phyloP scores from a whole-genome alignment of 2,113 vertebrate genomes.

The Oxyura jamaicensis region DNA sequence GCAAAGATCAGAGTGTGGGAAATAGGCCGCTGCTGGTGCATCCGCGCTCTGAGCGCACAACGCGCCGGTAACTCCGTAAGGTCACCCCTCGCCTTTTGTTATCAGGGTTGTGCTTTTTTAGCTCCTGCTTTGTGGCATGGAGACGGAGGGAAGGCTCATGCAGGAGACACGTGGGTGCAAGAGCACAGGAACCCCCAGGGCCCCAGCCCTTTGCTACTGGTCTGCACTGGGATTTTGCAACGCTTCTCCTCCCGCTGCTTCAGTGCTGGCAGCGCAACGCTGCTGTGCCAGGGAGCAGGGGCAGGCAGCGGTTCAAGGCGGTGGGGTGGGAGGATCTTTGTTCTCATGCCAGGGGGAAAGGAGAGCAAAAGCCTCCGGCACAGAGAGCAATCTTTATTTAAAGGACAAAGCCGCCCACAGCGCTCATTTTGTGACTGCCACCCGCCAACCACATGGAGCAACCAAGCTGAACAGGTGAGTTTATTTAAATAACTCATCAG shows the following conservation, averaged over 20 bases:
- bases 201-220: background rate
- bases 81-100: background rate
- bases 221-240: background rate
- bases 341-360: background rate
- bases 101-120: background rate
- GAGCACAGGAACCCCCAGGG: rapidly evolving
- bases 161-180: background rate
- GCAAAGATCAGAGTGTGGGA: rapidly evolving
- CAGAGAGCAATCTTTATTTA: background rate
- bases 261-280: rapidly evolving
- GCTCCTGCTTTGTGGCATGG: background rate
- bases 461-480: background rate
- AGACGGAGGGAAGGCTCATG: rapidly evolving
- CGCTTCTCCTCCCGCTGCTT: background rate
- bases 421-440: background rate
- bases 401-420: background rate
- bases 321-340: background rate
- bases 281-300: background rate
- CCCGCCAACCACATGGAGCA: rapidly evolving
- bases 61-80: rapidly evolving
- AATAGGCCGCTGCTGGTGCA: rapidly evolving
- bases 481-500: conserved; percentile 51
- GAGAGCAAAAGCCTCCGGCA: background rate
- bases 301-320: background rate
- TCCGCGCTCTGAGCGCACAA: rapidly evolving